Conservation (phyloP, 1,140 invertebrate genomes). For the Psilanteris sp. region DNA sequence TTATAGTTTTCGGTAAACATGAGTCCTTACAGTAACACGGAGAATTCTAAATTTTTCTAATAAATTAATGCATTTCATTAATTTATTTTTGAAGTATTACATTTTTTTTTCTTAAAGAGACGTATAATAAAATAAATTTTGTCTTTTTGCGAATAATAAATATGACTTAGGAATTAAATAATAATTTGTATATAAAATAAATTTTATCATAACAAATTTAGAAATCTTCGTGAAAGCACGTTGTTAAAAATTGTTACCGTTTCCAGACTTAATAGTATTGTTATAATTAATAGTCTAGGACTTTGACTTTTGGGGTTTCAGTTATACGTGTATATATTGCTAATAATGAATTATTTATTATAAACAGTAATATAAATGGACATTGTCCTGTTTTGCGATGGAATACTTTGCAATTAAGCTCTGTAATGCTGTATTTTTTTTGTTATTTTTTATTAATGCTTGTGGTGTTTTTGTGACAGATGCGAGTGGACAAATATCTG, state of each 20-base stretch:
- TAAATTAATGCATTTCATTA: too few species aligned
- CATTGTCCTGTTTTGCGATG: conserved; percentile 49
- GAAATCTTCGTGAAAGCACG: conserved; percentile 29
- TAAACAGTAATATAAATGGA: conserved; percentile 62
- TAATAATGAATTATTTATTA: conserved; percentile 59
- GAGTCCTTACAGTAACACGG: conserved; percentile 25
- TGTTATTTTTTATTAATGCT: conserved; percentile 20
- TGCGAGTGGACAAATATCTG: too few species aligned
- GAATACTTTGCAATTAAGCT: conserved; percentile 60
- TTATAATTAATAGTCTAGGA: conserved; percentile 53
- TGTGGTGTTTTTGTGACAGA: not conserved
- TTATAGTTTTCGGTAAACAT: conserved; percentile 29
- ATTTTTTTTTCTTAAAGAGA: too few species aligned
- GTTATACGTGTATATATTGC: conserved; percentile 48
- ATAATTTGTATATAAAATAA: too few species aligned
- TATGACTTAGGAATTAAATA: too few species aligned
- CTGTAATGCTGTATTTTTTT: conserved; percentile 41
- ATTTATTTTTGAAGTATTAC: too few species aligned
- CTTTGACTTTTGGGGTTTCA: conserved; percentile 49
- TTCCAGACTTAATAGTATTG: conserved; percentile 46
- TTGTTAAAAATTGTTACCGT: conserved; percentile 39
- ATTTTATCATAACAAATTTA: conserved; percentile 22
- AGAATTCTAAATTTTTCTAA: conserved; percentile 30
- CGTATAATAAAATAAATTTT: too few species aligned
- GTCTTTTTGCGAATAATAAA: too few species aligned